A percentile compares a stretch with the other conserved stretches of the same genome.
Evolutionary conservation across 2,888 invertebrate species (phyloP).

Genomic region (Eumerus sabulonum): DNA sequence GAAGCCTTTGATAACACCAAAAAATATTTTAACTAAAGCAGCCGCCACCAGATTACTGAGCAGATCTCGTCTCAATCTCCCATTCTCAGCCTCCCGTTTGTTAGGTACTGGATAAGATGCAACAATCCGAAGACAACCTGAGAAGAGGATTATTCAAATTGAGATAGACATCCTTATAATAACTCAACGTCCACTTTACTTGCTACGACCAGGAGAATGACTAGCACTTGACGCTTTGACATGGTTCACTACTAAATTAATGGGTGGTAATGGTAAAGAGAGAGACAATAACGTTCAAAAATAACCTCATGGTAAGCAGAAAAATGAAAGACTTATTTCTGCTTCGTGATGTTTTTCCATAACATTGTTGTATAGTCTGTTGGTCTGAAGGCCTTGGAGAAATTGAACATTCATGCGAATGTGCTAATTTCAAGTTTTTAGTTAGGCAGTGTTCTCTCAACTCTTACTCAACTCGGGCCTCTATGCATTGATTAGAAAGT

Average conservation of each 20-base stretch:
- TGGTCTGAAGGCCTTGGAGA: no score
- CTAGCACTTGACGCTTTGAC: conserved; percentile 6
- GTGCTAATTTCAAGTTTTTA: no score
- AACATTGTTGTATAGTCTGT: no score
- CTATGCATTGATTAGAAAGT: no score
- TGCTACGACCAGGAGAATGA: conserved; percentile 7
- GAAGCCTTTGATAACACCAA: not conserved
- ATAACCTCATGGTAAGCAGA: conserved; percentile 3
- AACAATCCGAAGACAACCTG: conserved; percentile 2
- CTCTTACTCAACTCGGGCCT: no score
- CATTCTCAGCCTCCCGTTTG: not conserved
- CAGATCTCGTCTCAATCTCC: conserved; percentile 2
- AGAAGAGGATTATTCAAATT: not conserved
- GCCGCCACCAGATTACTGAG: not conserved
- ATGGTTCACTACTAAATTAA: conserved; percentile 13
- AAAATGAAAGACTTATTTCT: not conserved
- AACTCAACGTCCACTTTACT: not conserved
- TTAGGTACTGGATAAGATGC: not conserved
- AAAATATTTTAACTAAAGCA: conserved; percentile 1
- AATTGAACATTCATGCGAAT: no score
- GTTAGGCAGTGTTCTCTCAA: no score
- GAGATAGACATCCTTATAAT: not conserved
- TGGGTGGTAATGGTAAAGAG: not conserved
- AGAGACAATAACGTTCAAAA: not conserved
- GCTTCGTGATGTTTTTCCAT: no score